Base-by-base conservation (phyloP, 1,140 invertebrate genomes). In the Chionoecetes opilio region DNA sequence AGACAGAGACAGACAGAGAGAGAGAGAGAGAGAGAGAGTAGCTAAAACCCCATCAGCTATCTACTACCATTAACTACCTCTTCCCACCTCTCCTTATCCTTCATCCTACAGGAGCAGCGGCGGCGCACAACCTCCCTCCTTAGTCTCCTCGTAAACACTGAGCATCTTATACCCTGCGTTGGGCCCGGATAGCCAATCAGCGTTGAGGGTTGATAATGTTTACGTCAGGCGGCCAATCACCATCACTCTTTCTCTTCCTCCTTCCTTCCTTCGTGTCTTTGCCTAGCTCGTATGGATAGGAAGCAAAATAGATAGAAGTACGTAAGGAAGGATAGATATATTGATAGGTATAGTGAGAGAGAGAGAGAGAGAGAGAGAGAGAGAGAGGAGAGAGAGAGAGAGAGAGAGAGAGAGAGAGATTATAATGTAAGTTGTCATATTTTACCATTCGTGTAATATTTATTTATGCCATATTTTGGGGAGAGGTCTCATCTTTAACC, bases 241-340 rank as follows among this genome's bases (percentile, higher is more conserved):
- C 63, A 75, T 75, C 63, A 75, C 63, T n/a, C 63, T n/a, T 46
- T 46, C 63, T 53, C 63, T 75, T 75, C 63, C 63, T 46, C 41
- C 41, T 21, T 75, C 46, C 26, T 21, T 75, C 63, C 14, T 11
- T 21, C 63, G 53, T 75, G 63, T n/a, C 3, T 75, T 75, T 75
- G 2, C 46, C 21, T 53, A 53, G 11, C 46, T 9, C 0, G 46
- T 17, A 53, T 9, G 46, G 46, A 53, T 17, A 17, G n/a, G n/a
- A n/a, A n/a, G n/a, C n/a, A n/a, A n/a, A n/a, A n/a, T n/a, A n/a
- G n/a, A n/a, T n/a, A n/a, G n/a, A n/a, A n/a, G n/a, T n/a, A n/a
- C n/a, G n/a, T n/a, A n/a, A n/a, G n/a, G n/a, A n/a, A n/a, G 46
- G 46, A 53, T 17, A 17, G n/a, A n/a, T 75, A 5, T 11, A n/a